These are phyloP conservation scores for Pocillopora meandrina DNA, from an alignment of 92 coral and sea anemone genomes.

Conservation along the genomic window DNA sequence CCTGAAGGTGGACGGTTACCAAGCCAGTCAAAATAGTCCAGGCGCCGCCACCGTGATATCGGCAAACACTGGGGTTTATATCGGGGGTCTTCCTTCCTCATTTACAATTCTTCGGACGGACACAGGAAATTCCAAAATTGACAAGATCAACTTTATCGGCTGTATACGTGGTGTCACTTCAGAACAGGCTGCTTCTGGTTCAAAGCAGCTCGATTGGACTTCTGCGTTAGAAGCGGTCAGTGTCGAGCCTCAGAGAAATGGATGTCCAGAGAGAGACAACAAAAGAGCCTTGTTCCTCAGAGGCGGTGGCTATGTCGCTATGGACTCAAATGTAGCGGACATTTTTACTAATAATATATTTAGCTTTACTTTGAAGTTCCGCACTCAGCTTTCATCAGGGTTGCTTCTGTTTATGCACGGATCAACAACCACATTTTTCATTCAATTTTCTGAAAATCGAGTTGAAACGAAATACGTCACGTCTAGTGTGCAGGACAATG, in stretches of 20 bases:
- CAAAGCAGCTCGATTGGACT: constrained; percentile 59
- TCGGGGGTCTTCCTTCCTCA: constrained; percentile 74
- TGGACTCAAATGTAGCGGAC: neutral
- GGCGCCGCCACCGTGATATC: constrained; percentile 61
- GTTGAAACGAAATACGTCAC: constrained; percentile 48
- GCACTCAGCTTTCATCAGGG: constrained; percentile 81
- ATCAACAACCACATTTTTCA: constrained; percentile 59
- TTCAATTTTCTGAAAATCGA: constrained; percentile 48
- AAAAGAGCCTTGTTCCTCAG: constrained; percentile 66
- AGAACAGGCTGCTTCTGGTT: constrained; percentile 14
- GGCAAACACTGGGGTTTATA: constrained; percentile 75
- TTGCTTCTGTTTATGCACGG: constrained; percentile 79
- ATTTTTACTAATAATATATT: constrained; percentile 51
- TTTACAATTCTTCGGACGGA: constrained; percentile 53
- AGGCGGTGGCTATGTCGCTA: constrained; percentile 81
- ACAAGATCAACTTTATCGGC: constrained; percentile 74
- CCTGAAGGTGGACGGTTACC: constrained; percentile 58
- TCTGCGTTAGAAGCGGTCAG: constrained; percentile 62
- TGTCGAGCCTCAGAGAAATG: constrained; percentile 75
- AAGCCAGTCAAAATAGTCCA: constrained; percentile 60
- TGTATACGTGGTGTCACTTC: constrained; percentile 76
- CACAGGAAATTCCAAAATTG: constrained; percentile 46
- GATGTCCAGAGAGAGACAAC: constrained; percentile 72
- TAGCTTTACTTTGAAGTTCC: constrained; percentile 53
- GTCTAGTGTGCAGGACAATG: constrained; percentile 24